Evolutionary conservation across 2,797 vertebrate species (phyloP).

Genomic region (Adrianichthys oophorus): DNA sequence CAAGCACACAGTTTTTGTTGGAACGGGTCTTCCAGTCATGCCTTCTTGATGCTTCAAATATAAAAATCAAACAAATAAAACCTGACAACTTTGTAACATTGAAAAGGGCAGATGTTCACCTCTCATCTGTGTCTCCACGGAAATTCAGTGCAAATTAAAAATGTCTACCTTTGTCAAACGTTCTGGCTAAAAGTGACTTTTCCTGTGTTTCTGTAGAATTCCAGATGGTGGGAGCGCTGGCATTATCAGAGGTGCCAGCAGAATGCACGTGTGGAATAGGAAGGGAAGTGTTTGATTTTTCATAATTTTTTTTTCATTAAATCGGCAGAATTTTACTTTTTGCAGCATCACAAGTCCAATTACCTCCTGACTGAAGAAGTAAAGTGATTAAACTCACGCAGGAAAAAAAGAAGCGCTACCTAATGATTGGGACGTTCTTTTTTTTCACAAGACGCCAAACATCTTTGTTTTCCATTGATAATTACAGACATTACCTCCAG

Average conservation of each 20-base stretch:
- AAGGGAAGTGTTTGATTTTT: neutral
- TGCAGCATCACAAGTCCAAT: constrained; percentile 9
- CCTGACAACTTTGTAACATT: neutral
- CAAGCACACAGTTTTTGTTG: no score
- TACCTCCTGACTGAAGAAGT: constrained; percentile 8
- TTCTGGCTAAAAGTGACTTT: constrained; percentile 9
- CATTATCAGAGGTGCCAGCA: constrained; percentile 9
- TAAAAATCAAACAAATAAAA: no score
- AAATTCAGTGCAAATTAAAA: constrained; percentile 4
- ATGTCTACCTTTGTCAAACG: constrained; percentile 7
- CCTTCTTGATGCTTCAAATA: no score
- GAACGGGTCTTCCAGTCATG: no score
- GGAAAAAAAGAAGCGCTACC: constrained; percentile 3
- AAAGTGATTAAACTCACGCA: constrained; percentile 19
- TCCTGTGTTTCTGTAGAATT: constrained; percentile 19
- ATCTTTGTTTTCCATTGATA: constrained; percentile 39
- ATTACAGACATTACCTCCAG: constrained; percentile 32
- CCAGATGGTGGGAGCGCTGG: constrained; percentile 26
- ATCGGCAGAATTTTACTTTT: constrained; percentile 14
- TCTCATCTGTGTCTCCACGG: neutral
- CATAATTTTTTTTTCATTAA: neutral
- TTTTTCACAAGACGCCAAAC: constrained; percentile 21
- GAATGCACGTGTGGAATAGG: constrained; percentile 4
- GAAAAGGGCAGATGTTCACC: neutral
- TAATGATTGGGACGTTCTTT: constrained; percentile 12